Evolutionary conservation across 92 coral and sea anemone species (phyloP).

Genomic region (Anthopleura xanthogrammica): DNA sequence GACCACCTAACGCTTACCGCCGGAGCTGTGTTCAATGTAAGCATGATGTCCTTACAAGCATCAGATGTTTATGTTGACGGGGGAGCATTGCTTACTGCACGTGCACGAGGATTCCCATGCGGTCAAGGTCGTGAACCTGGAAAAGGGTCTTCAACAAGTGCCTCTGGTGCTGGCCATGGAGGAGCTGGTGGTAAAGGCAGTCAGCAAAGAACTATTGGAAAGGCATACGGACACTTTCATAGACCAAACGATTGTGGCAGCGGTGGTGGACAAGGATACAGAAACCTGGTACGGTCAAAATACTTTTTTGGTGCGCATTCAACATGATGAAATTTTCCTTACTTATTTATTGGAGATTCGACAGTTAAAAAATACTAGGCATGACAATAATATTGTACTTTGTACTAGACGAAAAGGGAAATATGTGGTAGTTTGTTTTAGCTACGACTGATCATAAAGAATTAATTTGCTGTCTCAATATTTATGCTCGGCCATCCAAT

Average conservation of each 20-base stretch:
- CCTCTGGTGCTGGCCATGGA: slow-evolving; percentile 75
- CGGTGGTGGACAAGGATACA: slow-evolving; percentile 66
- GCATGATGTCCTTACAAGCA: slow-evolving; percentile 43
- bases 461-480: not conserved
- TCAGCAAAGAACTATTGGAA: slow-evolving; percentile 42
- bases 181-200: slow-evolving; percentile 65
- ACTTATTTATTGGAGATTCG: too few species aligned
- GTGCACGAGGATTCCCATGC: slow-evolving; percentile 50
- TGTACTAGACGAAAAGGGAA: too few species aligned
- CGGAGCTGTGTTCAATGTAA: slow-evolving; percentile 47
- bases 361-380: too few species aligned
- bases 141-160: slow-evolving; percentile 41
- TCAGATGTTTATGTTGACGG: slow-evolving; percentile 53
- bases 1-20: slow-evolving; percentile 52
- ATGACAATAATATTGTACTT: too few species aligned
- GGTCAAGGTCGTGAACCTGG: slow-evolving; percentile 54
- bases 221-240: slow-evolving; percentile 52
- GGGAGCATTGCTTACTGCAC: slow-evolving; percentile 59
- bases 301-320: not conserved
- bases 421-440: too few species aligned
- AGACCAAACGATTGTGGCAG: slow-evolving; percentile 53
- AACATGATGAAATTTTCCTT: too few species aligned
- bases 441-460: too few species aligned
- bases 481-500: too few species aligned
- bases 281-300: slow-evolving; percentile 35